Percentiles rank a stretch among this genome's conserved stretches.
Conservation (phyloP, 1,140 invertebrate genomes). For the Lasioglossum albipes region DNA sequence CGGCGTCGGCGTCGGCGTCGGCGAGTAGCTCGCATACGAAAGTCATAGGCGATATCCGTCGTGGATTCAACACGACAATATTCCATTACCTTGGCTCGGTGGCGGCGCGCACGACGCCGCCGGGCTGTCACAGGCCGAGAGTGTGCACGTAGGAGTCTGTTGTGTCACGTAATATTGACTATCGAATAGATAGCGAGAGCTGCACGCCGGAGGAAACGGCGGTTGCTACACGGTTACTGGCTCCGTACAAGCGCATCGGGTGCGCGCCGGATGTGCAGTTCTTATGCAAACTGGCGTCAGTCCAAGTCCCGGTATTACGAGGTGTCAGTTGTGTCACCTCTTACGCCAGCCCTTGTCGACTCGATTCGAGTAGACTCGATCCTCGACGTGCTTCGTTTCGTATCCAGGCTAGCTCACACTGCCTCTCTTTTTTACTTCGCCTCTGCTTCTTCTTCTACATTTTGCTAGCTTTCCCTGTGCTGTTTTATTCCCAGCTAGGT, state of each 20-base stretch:
- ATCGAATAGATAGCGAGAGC: constrained; percentile 65
- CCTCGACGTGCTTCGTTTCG: constrained; percentile 46
- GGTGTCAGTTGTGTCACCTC: constrained; percentile 75
- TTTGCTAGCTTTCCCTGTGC: neutral
- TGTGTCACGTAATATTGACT: constrained; percentile 69
- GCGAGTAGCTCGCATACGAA: constrained; percentile 4
- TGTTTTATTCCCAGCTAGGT: neutral
- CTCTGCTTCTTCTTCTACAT: neutral
- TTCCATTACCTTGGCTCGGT: constrained; percentile 57
- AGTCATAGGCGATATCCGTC: constrained; percentile 42
- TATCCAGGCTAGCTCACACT: constrained; percentile 39
- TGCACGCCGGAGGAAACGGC: constrained; percentile 37
- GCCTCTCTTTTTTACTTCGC: neutral
- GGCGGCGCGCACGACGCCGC: constrained; percentile 24
- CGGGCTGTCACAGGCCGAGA: constrained; percentile 35
- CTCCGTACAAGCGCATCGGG: constrained; percentile 55
- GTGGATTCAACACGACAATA: constrained; percentile 48
- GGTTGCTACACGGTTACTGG: constrained; percentile 47
- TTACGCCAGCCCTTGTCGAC: constrained; percentile 55
- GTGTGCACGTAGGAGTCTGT: constrained; percentile 55
- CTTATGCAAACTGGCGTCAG: constrained; percentile 77
- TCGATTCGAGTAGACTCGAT: constrained; percentile 59
- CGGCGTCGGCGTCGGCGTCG: neutral
- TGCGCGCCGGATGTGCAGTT: constrained; percentile 71
- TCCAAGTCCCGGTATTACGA: constrained; percentile 76